phyloP scores from a whole-genome alignment of 2,888 invertebrate genomes.

The Ethmia dodecea region DNA sequence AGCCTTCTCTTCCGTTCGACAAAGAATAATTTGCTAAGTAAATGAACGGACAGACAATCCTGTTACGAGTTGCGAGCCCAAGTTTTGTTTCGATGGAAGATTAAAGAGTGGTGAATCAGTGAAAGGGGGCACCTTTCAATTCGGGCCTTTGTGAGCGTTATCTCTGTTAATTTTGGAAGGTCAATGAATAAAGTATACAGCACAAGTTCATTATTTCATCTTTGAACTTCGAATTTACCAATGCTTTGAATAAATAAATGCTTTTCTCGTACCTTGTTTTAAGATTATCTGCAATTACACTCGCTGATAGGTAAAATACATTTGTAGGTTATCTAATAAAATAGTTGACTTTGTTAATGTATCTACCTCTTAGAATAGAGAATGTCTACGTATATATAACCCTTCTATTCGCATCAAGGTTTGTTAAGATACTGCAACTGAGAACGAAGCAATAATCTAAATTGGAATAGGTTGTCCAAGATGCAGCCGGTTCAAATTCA shows the following conservation, averaged over 20 bases:
- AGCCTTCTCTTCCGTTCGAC: conserved; percentile 74
- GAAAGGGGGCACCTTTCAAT: conserved; percentile 63
- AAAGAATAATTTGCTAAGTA: conserved; percentile 78
- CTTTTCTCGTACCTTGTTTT: conserved; percentile 20
- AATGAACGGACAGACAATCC: conserved; percentile 75
- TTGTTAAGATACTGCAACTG: conserved; percentile 46
- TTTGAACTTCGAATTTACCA: conserved; percentile 42
- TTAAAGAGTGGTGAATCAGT: conserved; percentile 69
- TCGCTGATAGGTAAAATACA: no score
- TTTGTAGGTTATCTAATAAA: no score
- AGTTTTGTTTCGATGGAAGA: conserved; percentile 74
- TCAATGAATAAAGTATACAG: conserved; percentile 66
- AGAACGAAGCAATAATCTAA: conserved; percentile 58
- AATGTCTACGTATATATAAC: no score
- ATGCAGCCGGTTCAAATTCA: conserved; percentile 48
- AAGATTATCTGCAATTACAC: no score
- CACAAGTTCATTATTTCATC: conserved; percentile 59
- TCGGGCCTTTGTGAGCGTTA: conserved; percentile 58
- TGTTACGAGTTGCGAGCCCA: conserved; percentile 67
- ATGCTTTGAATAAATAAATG: conserved; percentile 21
- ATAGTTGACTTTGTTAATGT: no score
- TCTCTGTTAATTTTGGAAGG: conserved; percentile 68
- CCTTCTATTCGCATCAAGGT: no score
- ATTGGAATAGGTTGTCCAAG: conserved; percentile 66
- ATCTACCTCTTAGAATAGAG: no score